Evolutionary conservation across 2,797 vertebrate genomes (phyloP).

Genomic region (Spinibarbus caldwelli): DNA sequence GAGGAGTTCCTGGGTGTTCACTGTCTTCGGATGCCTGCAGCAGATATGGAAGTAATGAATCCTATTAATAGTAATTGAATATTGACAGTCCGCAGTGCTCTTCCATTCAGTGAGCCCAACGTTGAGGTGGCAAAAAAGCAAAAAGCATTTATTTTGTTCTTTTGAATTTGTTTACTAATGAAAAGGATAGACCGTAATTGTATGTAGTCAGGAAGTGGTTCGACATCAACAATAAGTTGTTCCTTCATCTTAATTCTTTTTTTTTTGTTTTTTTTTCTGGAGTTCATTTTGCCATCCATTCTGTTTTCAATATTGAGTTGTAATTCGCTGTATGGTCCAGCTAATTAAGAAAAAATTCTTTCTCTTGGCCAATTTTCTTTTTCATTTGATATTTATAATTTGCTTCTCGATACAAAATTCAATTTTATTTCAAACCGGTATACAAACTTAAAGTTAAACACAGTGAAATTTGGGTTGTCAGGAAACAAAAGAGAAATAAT

Average conservation of each 20-base stretch:
- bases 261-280: background rate
- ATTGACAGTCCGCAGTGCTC: conserved; percentile 22
- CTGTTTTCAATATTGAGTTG: background rate
- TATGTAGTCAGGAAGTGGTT: background rate
- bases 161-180: background rate
- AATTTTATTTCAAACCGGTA: background rate
- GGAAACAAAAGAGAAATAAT: background rate
- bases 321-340: background rate
- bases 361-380: conserved; percentile 12
- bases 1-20: background rate
- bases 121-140: background rate
- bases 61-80: conserved; percentile 28
- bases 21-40: background rate
- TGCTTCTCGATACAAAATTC: background rate
- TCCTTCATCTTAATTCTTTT: background rate
- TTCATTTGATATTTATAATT: conserved; percentile 24
- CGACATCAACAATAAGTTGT: background rate
- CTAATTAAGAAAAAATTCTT: conserved; percentile 11
- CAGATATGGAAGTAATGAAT: conserved; percentile 21
- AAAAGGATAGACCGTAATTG: background rate
- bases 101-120: background rate
- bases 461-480: background rate
- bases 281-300: background rate
- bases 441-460: background rate
- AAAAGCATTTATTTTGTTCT: background rate